phyloP scores from a whole-genome alignment of 2,888 invertebrate species.

The Lumbricus terrestris region DNA sequence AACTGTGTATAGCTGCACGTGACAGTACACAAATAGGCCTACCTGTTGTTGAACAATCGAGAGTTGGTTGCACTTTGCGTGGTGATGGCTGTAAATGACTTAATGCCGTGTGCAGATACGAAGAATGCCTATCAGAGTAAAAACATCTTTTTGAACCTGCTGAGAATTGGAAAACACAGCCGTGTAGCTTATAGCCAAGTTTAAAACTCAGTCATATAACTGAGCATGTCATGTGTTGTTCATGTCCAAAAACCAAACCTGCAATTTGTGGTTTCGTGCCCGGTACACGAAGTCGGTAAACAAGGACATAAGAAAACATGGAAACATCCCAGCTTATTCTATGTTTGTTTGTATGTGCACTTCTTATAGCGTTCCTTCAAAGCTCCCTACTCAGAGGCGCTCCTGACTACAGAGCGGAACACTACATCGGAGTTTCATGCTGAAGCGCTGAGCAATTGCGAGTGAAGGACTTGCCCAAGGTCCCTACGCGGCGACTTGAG shows the following conservation, averaged over 20 bases:
- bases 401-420: no score
- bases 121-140: background rate
- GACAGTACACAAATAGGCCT: background rate
- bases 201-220: no score
- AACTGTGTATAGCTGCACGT: background rate
- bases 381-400: no score
- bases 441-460: no score
- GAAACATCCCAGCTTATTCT: background rate
- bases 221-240: no score
- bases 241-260: no score
- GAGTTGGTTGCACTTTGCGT: background rate
- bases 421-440: no score
- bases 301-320: background rate
- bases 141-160: background rate
- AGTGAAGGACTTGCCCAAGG: no score
- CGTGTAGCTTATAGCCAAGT: no score
- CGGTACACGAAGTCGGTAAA: background rate
- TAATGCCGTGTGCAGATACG: background rate
- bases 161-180: background rate
- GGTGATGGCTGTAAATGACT: background rate
- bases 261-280: background rate
- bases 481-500: no score
- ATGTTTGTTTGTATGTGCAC: no score
- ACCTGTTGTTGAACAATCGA: background rate
- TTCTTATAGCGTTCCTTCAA: no score